These are phyloP conservation scores for Dromaius novaehollandiae DNA, from an alignment of 2,113 vertebrate species.

Conservation along the genomic window DNA sequence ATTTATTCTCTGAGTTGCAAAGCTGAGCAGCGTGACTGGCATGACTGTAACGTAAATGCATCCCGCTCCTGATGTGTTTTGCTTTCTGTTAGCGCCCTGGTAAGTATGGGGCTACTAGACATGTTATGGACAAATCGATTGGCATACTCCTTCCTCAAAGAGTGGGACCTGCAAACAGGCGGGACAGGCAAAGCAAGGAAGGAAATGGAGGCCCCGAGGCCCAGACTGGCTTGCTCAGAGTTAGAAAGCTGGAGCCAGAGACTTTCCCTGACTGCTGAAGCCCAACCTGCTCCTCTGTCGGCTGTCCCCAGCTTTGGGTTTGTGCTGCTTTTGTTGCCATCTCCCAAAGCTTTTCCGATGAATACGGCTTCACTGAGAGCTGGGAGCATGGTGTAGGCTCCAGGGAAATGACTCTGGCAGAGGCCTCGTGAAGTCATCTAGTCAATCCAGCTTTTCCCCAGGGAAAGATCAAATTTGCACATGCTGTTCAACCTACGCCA, in stretches of 20 bases:
- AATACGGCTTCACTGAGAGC: neutral
- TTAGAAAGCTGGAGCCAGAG: neutral
- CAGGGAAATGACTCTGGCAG: neutral
- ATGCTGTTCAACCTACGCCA: neutral
- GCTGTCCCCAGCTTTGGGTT: neutral
- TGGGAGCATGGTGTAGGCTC: neutral
- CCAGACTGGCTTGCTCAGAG: neutral
- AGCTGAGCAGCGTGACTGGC: neutral
- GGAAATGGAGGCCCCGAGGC: neutral
- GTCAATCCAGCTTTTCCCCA: neutral
- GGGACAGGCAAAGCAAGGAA: neutral
- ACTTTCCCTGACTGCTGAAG: neutral
- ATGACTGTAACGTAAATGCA: neutral
- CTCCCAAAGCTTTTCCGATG: neutral
- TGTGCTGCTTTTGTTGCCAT: neutral
- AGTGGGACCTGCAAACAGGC: neutral
- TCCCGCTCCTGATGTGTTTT: neutral
- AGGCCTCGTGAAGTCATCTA: neutral
- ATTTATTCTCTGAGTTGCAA: neutral
- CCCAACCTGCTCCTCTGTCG: neutral
- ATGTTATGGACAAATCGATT: neutral
- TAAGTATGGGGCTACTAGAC: neutral
- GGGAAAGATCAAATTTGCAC: neutral
- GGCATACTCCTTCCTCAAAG: neutral
- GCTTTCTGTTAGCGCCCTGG: neutral